Percentiles rank a stretch among this genome's conserved stretches.
Conservation (phyloP, 1,140 invertebrate species). For the Atopsyche davidsoni region DNA sequence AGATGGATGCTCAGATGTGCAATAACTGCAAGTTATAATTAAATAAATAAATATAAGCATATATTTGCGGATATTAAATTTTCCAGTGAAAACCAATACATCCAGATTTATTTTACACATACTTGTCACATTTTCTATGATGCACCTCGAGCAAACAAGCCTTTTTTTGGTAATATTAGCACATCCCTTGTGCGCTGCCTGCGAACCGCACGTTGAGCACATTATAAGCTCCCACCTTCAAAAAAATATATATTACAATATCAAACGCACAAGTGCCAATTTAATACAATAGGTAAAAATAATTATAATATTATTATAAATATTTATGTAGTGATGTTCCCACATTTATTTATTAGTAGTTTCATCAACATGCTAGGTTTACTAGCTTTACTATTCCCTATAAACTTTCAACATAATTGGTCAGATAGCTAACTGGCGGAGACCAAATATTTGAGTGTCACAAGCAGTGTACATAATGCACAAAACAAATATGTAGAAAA, state of each 20-base stretch:
- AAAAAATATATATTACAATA: background rate
- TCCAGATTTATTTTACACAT: too few species aligned
- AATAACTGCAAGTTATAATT: too few species aligned
- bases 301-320: too few species aligned
- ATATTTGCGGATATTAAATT: too few species aligned
- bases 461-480: background rate
- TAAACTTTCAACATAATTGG: background rate
- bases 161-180: too few species aligned
- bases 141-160: too few species aligned
- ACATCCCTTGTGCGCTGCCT: slow-evolving; percentile 14
- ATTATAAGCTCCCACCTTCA: slow-evolving; percentile 15
- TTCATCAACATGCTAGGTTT: background rate
- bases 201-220: slow-evolving; percentile 15
- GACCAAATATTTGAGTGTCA: background rate
- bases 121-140: too few species aligned
- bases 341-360: background rate
- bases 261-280: background rate
- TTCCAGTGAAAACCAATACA: too few species aligned
- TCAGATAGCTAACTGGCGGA: background rate
- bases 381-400: background rate
- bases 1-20: too few species aligned
- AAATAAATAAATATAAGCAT: too few species aligned
- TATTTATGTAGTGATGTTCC: background rate
- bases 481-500: background rate
- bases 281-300: too few species aligned